phyloP scores from a whole-genome alignment of 2,113 vertebrate species.

The Bos indicus region DNA sequence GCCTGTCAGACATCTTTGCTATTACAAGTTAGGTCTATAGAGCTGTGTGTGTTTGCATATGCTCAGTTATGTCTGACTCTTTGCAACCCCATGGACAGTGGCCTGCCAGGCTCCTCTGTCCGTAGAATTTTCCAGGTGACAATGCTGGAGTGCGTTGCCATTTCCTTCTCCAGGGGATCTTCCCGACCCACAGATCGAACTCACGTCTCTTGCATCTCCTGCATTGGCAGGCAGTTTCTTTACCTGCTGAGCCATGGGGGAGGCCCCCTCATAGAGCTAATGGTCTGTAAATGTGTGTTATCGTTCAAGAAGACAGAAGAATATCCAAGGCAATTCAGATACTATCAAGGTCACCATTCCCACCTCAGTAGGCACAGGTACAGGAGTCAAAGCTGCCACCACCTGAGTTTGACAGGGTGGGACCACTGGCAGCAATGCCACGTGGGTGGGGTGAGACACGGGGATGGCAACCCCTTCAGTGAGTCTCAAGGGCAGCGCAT shows the following conservation, averaged over 20 bases:
- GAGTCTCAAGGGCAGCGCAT: not conserved
- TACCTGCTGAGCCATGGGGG: not conserved
- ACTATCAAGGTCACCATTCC: not conserved
- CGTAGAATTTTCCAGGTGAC: rapidly evolving
- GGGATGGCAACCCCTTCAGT: not conserved
- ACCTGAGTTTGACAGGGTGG: not conserved
- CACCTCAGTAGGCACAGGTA: not conserved
- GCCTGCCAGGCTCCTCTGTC: not conserved
- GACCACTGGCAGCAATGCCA: not conserved
- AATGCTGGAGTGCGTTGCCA: not conserved
- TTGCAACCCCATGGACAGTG: not conserved
- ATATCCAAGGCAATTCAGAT: not conserved
- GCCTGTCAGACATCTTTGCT: not conserved
- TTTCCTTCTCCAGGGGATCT: not conserved
- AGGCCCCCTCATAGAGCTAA: not conserved
- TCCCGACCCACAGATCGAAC: not conserved
- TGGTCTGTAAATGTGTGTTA: not conserved
- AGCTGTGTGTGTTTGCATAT: not conserved
- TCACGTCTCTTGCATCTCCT: not conserved
- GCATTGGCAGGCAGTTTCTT: not conserved
- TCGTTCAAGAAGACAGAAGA: not conserved
- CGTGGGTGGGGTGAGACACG: not conserved
- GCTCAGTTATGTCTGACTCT: not conserved
- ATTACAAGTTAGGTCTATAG: not conserved
- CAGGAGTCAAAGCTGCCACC: not conserved